Evolutionary conservation across 1,140 invertebrate genomes (phyloP), one percentile per base, ranked within the genome.

Genomic region (Calosoma granatense): DNA sequence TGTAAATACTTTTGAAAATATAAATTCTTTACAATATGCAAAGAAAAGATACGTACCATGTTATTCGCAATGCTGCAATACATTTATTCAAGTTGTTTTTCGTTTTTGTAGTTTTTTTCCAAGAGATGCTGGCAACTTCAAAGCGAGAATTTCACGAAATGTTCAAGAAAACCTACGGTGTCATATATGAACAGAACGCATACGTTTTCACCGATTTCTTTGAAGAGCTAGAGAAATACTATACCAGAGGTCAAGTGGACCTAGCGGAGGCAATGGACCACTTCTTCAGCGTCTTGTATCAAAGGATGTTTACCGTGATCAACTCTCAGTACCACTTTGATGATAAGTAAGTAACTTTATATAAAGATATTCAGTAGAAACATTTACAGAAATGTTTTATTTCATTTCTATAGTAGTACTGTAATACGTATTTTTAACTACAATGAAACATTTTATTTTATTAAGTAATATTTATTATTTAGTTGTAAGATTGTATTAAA

Each of bases 281-380:
- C 56, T 98, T 98, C 76, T 98, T 98, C 76, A 85, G 82, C 53
- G 87, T 84, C 2, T 81, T 98, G 0, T 94, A 97, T 69, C 87
- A 94, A 72, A 92, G 91, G 70, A 97, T 98, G 93, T 98, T 98
- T 74, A 87, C 84, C 0, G 92, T 97, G 20, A 76, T 97, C 58
- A 97, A 98, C 72, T 79, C 83, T 2, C 91, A 94, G 69, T 95
- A 96, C 68, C 77, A 77, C 43, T 94, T 97, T 66, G 85, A 92
- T 70, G 84, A 88, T 41, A 88, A 86, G 79, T 94, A 74, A 81
- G 78, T 81, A 63, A n/a, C n/a, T n/a, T n/a, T n/a, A n/a, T n/a
- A n/a, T n/a, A 61, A n/a, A n/a, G n/a, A n/a, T n/a, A 52, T 20
- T 43, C 21, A 6, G 39, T 20, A 12, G 22, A 58, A 15, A n/a